Evolutionary conservation across 2,888 invertebrate genomes (phyloP).

Genomic region (Euclidia mi): DNA sequence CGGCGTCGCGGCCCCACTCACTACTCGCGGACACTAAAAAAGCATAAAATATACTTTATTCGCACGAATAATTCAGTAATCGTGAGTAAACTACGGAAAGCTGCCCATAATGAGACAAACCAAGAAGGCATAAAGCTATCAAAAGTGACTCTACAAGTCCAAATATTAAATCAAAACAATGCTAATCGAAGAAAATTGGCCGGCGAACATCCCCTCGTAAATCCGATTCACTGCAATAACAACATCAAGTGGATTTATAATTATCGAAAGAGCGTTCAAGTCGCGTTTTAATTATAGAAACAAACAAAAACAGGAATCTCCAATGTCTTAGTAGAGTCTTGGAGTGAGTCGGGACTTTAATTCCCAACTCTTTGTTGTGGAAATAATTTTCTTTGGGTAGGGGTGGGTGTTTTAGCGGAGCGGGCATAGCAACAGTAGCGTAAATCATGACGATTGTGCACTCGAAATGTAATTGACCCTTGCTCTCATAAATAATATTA

Average conservation of each 20-base stretch:
- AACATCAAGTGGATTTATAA: slow-evolving; percentile 78
- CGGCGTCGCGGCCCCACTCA: background rate
- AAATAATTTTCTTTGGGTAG: slow-evolving; percentile 61
- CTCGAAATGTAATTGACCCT: slow-evolving; percentile 40
- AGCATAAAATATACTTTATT: background rate
- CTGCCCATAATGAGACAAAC: too few species aligned
- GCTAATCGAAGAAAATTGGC: slow-evolving; percentile 59
- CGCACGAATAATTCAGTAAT: background rate
- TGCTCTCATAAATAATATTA: slow-evolving; percentile 31
- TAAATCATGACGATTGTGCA: slow-evolving; percentile 54
- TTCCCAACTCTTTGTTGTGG: slow-evolving; percentile 69
- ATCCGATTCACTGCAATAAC: slow-evolving; percentile 72
- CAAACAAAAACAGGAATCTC: slow-evolving; percentile 83
- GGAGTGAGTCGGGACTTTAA: slow-evolving; percentile 71
- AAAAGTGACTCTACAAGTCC: slow-evolving; percentile 37
- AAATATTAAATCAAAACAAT: slow-evolving; percentile 53
- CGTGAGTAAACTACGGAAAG: too few species aligned
- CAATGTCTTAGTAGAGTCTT: slow-evolving; percentile 75
- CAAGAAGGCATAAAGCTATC: background rate
- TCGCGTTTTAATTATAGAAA: slow-evolving; percentile 86
- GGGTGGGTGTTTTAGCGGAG: slow-evolving; percentile 41
- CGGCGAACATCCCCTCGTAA: slow-evolving; percentile 62
- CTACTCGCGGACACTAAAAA: background rate
- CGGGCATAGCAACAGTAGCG: slow-evolving; percentile 48
- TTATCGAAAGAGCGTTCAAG: slow-evolving; percentile 80